Evolutionary conservation across 2,888 invertebrate genomes (phyloP), one percentile per base, ranked within the genome.

Genomic region (Ophion ventricosus): DNA sequence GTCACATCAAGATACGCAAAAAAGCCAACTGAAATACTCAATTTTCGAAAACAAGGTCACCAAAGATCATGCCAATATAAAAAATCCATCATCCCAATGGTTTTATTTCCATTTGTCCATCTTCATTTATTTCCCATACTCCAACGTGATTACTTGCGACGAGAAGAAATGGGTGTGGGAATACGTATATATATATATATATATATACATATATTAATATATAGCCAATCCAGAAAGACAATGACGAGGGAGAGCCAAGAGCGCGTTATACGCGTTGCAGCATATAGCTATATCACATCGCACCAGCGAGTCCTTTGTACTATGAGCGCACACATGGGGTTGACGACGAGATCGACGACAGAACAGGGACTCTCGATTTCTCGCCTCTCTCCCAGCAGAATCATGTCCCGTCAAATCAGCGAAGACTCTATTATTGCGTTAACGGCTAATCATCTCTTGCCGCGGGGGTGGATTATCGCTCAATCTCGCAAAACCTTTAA

Each of bases 371-470:
- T 73, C 84, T 73, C 84, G 79, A 69, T 78, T 78, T 70, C 49
- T 78, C 63, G 70, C 67, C 85, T 77, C 78, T 84, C 82, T 79
- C 69, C 80, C 67, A 64, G 49, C 85, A 85, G 82, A 67, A 80
- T 82, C 86, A 80, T 88, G 87, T 85, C 88, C 87, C 87, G 86
- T 87, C 89, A 86, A 86, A 87, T 85, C 64, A 63, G 59, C 82
- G 67, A 59, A 73, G 80, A 61, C 88, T 84, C 90, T 87, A 90
- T 90, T 90, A 90, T 90, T 83, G 86, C 84, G 89, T 90, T 90
- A 90, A 90, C 88, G 88, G 89, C 89, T 90, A 90, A 90, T 90
- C 89, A 89, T 84, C 88, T 87, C 88, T 87, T 81, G 85, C 86
- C 85, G 75, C 64, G 70, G 40, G 57, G 82, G 56, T 67, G 69